Conservation (phyloP, 1,140 invertebrate species). For the Drosophila grimshawi region DNA sequence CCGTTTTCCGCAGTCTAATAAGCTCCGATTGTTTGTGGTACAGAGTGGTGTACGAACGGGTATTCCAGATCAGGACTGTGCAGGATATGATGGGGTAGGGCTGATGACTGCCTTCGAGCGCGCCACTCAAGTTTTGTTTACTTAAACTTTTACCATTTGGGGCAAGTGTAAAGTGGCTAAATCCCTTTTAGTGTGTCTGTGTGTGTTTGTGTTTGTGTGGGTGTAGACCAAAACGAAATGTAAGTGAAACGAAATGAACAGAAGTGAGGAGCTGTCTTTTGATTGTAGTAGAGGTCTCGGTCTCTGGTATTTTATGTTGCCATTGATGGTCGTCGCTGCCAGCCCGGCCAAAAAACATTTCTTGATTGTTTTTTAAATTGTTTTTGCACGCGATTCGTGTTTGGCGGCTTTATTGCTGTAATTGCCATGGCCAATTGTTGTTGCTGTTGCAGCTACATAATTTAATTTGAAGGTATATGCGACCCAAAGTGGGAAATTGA, state of each 20-base stretch:
- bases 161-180: conserved; percentile 76
- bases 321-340: conserved; percentile 50
- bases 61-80: no score
- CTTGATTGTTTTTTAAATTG: conserved; percentile 83
- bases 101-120: conserved; percentile 26
- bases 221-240: conserved; percentile 15
- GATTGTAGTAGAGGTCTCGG: conserved; percentile 45
- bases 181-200: background rate
- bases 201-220: conserved; percentile 23
- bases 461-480: conserved; percentile 81
- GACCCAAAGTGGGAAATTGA: conserved; percentile 78
- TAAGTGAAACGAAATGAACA: background rate
- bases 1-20: background rate
- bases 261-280: conserved; percentile 22
- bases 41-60: background rate
- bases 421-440: conserved; percentile 68
- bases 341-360: conserved; percentile 4
- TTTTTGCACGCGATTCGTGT: conserved; percentile 82
- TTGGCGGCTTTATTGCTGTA: conserved; percentile 81
- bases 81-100: background rate
- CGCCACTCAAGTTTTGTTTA: conserved; percentile 76
- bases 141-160: conserved; percentile 81
- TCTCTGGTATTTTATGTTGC: conserved; percentile 53
- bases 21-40: background rate
- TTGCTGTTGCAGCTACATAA: conserved; percentile 65